Evolutionary conservation across 2,113 vertebrate genomes (phyloP).

Genomic region (Thunnus maccoyii): DNA sequence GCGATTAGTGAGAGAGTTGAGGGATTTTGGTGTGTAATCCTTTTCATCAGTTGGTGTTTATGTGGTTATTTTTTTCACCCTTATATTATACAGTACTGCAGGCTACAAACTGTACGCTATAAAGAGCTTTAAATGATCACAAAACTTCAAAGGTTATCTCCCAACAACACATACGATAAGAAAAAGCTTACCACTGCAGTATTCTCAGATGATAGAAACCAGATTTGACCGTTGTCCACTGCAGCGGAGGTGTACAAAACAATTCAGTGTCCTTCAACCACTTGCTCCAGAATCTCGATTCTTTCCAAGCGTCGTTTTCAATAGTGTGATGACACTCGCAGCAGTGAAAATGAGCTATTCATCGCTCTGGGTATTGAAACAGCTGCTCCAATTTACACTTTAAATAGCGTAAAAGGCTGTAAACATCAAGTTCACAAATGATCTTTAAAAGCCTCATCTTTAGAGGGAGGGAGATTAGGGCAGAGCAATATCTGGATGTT

Average conservation of each 20-base stretch:
- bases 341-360: constrained; percentile 56
- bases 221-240: not conserved
- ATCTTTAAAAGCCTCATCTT: constrained; percentile 43
- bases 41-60: not conserved
- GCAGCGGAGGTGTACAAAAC: constrained; percentile 3
- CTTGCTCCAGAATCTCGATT: constrained; percentile 26
- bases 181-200: not conserved
- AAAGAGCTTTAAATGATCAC: not conserved
- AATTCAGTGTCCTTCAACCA: not conserved
- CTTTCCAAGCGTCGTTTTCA: constrained; percentile 21
- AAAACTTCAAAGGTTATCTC: not conserved
- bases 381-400: constrained; percentile 70
- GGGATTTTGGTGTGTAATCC: constrained; percentile 2
- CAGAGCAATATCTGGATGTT: constrained; percentile 41
- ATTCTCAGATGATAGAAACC: not conserved
- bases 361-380: constrained; percentile 62
- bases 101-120: not conserved
- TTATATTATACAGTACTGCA: not conserved
- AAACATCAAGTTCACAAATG: constrained; percentile 64
- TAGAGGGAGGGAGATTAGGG: constrained; percentile 15
- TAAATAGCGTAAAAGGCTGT: constrained; percentile 55
- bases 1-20: not conserved
- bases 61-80: not conserved
- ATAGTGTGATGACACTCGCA: constrained; percentile 50
- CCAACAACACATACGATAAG: too few relatives aligned